These are phyloP conservation scores for Scolopax rusticola DNA, from an alignment of 2,797 vertebrate species.

Conservation along the genomic window DNA sequence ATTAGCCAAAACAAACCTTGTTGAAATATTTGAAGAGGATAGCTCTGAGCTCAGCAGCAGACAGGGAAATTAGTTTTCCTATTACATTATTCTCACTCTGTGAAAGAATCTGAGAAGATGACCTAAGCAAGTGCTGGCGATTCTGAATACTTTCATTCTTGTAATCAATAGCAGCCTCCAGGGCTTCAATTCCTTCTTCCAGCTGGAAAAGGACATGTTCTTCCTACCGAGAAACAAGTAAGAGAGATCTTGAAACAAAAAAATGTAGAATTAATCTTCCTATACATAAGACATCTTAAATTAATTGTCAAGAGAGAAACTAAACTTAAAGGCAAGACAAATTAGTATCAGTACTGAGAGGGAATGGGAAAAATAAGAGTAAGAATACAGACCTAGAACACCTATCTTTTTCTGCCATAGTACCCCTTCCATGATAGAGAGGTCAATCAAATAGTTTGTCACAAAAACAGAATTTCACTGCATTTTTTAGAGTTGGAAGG, in stretches of 20 bases:
- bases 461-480: not conserved
- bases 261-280: not conserved
- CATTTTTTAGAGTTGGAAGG: too few relatives aligned
- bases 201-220: constrained; percentile 87
- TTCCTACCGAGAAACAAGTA: constrained; percentile 79
- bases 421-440: not conserved
- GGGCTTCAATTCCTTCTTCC: constrained; percentile 89
- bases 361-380: not conserved
- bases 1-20: constrained; percentile 82
- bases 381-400: not conserved
- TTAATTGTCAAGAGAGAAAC: not conserved
- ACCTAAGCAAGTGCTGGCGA: constrained; percentile 78
- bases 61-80: constrained; percentile 84
- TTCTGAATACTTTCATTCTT: constrained; percentile 85
- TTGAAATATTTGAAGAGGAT: constrained; percentile 91
- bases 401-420: not conserved
- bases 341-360: not conserved
- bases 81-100: constrained; percentile 80
- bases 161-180: constrained; percentile 90
- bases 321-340: not conserved
- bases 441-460: not conserved
- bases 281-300: not conserved
- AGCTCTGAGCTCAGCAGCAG: constrained; percentile 80
- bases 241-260: constrained; percentile 14
- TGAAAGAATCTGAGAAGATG: constrained; percentile 75